Conservation (phyloP, 2,113 vertebrate species). For the Gymnogyps californianus region DNA sequence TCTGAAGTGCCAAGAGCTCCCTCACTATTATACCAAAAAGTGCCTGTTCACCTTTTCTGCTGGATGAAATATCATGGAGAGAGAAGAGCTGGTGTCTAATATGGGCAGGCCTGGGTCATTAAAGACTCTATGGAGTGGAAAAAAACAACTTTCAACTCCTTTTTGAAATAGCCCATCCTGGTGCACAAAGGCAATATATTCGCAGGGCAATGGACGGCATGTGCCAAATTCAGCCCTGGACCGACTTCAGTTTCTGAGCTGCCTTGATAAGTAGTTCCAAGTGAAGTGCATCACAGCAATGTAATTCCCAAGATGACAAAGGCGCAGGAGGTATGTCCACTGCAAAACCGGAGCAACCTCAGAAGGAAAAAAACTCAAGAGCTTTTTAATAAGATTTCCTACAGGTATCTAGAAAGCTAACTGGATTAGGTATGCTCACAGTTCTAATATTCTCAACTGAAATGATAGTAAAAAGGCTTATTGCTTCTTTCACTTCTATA, state of each 20-base stretch:
- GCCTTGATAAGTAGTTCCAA: neutral
- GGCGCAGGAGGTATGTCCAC: neutral
- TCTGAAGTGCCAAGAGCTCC: neutral
- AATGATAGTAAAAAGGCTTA: neutral
- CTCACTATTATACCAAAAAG: neutral
- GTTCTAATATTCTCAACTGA: neutral
- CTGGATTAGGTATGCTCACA: neutral
- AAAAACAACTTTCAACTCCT: neutral
- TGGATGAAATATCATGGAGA: neutral
- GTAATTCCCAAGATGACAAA: neutral
- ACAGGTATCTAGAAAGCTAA: neutral
- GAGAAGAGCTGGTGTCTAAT: neutral
- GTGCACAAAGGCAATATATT: neutral
- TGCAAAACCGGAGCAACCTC: neutral
- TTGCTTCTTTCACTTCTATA: neutral
- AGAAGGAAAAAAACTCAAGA: neutral
- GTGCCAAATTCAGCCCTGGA: neutral
- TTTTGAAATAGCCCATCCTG: neutral
- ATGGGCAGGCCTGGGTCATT: neutral
- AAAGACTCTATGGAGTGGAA: neutral
- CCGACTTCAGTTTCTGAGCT: neutral
- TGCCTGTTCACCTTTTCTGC: neutral
- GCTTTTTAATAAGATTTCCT: neutral
- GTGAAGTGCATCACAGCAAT: neutral
- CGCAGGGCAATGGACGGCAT: rapidly evolving